Evolutionary conservation across 2,113 vertebrate species (phyloP), one percentile per base, ranked within the genome.

Genomic region (Eira barbara): DNA sequence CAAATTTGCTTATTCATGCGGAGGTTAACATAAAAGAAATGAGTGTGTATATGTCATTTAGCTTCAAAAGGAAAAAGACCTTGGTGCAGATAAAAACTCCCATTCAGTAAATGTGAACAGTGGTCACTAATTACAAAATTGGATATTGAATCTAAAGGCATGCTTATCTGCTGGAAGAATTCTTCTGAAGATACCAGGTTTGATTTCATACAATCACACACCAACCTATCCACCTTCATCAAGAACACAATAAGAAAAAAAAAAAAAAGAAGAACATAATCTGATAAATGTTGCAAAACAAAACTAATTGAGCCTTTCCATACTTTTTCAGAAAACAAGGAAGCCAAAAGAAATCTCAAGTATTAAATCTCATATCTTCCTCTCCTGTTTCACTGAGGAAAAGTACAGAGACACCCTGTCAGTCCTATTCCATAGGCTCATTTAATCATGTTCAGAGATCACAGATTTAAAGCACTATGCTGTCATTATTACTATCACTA

Each of bases 161-260:
- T 94, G 96, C 80, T 89, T 92, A 91, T 84, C 96, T 87, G 47
- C 15, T 65, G 25, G 45, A 95, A 91, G 95, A 97, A 97, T 52
- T 93, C 88, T 95, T 96, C 89, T 67, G 87, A 96, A 96, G 89
- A 97, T 93, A 98, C 83, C 86, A 80, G 1, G 42, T 97, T 97
- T 96, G 67, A 94, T 79, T 95, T 74, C 83, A 92, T 7, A 4
- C 47, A 45, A 85, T 97, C 92, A 69, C 65, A 96, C 69, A 85
- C 14, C 82, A 83, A 88, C 92, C 73, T 84, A 95, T 89, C 76
- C 61, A 95, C 93, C 95, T n/a, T 89, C 67, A 97, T 79, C 71
- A 11, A 84, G 96, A 97, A 73, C 27, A 67, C 7, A 74, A 36
- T 93, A 31, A 65, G 29, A 1, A 14, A 31, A 1, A 65, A 65